phyloP scores from a whole-genome alignment of 2,113 vertebrate species.

The Pterocles orientalis region DNA sequence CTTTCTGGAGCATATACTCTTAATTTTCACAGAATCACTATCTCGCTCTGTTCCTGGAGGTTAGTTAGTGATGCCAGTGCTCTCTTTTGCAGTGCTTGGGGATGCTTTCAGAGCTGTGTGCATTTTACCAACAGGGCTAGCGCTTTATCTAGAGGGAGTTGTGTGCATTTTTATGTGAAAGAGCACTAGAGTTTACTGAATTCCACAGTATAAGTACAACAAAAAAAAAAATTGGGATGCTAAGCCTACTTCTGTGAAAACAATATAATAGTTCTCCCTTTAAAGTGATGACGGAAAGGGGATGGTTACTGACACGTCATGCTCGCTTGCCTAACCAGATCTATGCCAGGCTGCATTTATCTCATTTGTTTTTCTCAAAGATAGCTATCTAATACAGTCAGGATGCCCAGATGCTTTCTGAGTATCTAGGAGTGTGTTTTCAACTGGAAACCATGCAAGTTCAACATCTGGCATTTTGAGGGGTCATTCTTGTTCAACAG shows the following conservation, averaged over 20 bases:
- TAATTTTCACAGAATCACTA: background rate
- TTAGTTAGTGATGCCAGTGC: background rate
- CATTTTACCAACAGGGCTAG: background rate
- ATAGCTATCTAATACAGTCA: background rate
- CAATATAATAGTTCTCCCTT: background rate
- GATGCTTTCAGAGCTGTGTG: background rate
- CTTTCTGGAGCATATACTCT: background rate
- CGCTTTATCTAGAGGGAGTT: background rate
- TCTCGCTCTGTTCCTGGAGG: background rate
- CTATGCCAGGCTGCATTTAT: background rate
- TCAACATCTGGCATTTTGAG: background rate
- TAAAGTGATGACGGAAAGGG: background rate
- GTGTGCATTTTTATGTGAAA: background rate
- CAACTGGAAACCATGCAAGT: background rate
- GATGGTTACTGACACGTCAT: background rate
- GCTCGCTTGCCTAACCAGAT: background rate
- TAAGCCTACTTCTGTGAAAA: background rate
- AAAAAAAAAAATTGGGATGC: background rate
- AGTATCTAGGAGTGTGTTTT: background rate
- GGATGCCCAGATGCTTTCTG: background rate
- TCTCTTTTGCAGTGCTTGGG: background rate
- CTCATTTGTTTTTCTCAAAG: background rate
- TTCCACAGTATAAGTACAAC: background rate
- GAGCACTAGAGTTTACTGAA: background rate
- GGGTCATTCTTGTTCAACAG: background rate